Evolutionary conservation across 2,888 invertebrate species (phyloP).

Genomic region (Lottia scabra): DNA sequence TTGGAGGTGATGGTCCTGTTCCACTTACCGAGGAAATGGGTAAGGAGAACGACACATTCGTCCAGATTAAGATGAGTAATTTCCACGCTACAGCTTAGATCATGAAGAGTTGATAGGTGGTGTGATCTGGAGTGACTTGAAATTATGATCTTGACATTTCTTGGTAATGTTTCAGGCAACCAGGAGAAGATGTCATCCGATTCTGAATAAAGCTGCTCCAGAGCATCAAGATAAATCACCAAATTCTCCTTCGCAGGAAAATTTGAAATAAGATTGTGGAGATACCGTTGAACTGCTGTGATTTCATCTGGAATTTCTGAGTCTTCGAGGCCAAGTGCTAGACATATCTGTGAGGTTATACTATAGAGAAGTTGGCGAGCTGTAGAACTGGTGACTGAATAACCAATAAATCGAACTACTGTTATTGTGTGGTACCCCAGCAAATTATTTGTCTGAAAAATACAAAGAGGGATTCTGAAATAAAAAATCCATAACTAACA

Average conservation of each 20-base stretch:
- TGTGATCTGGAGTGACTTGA: constrained; percentile 46
- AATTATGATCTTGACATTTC: constrained; percentile 62
- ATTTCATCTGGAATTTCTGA: constrained; percentile 46
- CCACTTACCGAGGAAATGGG: constrained; percentile 35
- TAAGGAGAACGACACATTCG: constrained; percentile 36
- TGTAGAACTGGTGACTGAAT: constrained; percentile 51
- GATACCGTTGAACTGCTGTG: constrained; percentile 53
- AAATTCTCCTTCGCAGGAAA: constrained; percentile 52
- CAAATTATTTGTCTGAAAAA: constrained; percentile 42
- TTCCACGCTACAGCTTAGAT: constrained; percentile 12
- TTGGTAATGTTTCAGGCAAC: constrained; percentile 55
- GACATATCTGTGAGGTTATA: constrained; percentile 53
- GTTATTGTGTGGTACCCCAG: constrained; percentile 38
- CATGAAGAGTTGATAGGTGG: constrained; percentile 34
- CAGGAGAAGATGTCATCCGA: constrained; percentile 36
- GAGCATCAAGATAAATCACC: constrained; percentile 56
- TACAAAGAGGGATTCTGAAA: not conserved
- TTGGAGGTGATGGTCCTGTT: constrained; percentile 43
- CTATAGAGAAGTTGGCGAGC: constrained; percentile 56
- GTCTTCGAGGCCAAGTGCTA: constrained; percentile 35
- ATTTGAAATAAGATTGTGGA: constrained; percentile 45
- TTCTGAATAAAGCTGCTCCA: constrained; percentile 30
- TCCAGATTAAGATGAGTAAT: constrained; percentile 29
- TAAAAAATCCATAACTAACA: too few relatives aligned
- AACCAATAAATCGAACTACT: constrained; percentile 54